These are phyloP conservation scores for Sternarchorhynchus goeldii DNA, from an alignment of 2,797 vertebrate species.

Conservation along the genomic window DNA sequence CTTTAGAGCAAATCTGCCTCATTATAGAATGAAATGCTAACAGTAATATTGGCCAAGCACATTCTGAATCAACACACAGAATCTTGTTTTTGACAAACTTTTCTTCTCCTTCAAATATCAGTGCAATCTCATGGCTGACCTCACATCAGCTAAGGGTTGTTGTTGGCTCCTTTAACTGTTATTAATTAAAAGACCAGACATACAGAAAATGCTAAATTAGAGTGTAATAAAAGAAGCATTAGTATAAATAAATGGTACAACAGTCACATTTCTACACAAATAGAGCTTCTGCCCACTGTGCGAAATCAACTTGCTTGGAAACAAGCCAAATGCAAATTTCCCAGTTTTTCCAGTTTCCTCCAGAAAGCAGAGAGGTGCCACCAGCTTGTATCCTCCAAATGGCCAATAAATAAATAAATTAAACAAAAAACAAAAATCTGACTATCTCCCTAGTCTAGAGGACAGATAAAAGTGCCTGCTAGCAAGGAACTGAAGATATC, in stretches of 20 bases:
- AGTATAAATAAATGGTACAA: neutral
- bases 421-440: neutral
- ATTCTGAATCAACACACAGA: neutral
- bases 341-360: no score
- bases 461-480: neutral
- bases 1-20: neutral
- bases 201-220: neutral
- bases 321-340: neutral
- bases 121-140: neutral
- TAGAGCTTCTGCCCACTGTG: neutral
- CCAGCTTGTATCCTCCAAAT: no score
- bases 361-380: no score
- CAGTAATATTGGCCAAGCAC: neutral
- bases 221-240: neutral
- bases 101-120: slow-evolving; percentile 1
- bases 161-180: no score
- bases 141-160: neutral
- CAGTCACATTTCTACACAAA: neutral
- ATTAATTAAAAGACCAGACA: neutral
- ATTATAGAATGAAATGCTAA: neutral
- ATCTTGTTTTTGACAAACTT: neutral
- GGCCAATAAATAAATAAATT: neutral
- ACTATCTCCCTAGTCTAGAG: neutral
- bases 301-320: neutral
- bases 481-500: neutral